A percentile compares a stretch with the other conserved stretches of the same genome.
Evolutionary conservation across 2,888 invertebrate species (phyloP).

Genomic region (Cremastinae sp.): DNA sequence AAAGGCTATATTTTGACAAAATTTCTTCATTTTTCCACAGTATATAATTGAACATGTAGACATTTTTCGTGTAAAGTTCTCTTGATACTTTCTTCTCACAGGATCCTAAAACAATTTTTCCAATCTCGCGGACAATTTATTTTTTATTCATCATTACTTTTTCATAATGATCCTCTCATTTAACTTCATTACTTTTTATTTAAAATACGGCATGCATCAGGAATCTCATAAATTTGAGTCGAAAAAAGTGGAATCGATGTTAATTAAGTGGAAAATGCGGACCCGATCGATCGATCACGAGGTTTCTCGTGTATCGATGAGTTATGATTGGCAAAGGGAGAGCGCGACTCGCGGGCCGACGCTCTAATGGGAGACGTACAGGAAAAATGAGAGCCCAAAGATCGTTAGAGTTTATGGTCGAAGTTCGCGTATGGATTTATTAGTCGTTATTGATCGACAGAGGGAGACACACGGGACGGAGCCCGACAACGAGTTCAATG

Average conservation of each 20-base stretch:
- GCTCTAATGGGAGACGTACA: conserved; percentile 16
- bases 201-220: background rate
- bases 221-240: background rate
- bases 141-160: background rate
- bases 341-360: no score
- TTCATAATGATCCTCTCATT: background rate
- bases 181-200: conserved; percentile 12
- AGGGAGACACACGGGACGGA: background rate
- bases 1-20: no score
- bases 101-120: no score
- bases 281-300: conserved; percentile 44
- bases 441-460: conserved; percentile 17
- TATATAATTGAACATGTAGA: no score
- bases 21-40: no score
- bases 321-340: conserved; percentile 49
- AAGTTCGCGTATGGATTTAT: conserved; percentile 56
- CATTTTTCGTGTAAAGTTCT: no score
- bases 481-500: conserved; percentile 27
- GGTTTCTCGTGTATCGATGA: conserved; percentile 29
- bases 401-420: conserved; percentile 56
- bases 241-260: conserved; percentile 39
- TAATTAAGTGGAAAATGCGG: conserved; percentile 56
- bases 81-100: no score
- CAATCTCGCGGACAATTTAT: no score
- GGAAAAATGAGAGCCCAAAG: conserved; percentile 47